Base-by-base conservation (phyloP, 2,888 invertebrate species). In the Drosophila percnosoma region DNA sequence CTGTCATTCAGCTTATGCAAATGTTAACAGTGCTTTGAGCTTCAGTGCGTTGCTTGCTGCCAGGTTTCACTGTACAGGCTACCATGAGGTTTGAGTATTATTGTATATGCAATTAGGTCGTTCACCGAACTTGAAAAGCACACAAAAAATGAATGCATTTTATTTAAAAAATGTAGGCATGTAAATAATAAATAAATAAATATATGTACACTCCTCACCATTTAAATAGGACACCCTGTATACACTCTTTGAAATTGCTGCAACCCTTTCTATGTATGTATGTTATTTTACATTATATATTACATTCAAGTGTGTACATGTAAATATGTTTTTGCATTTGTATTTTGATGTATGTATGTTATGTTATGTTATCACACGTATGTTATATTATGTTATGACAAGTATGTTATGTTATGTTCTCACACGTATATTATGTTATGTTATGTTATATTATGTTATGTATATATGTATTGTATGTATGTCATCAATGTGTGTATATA, bases 101-200 rank as follows among this genome's bases (percentile, higher is more conserved):
- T 11, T 11, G 13, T n/a, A n/a, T n/a, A n/a, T n/a, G n/a, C n/a
- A n/a, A n/a, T n/a, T n/a, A n/a, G n/a, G n/a, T 45, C 57, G 75
- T 53, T 71, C 67, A 69, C 53, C 79, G 82, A 81, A 85, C 86
- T 85, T 75, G 45, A 71, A 52, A 74, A 13, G 4, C 3, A 33
- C 2, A n/a, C 18, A n/a, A 29, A 33, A 33, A 31, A 15, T 15
- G 0, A 21, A 31, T 11, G 10, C 1, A 31, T 21, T 21, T 8
- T 4, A 15, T 31, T 15, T 8, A 5, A 48, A 18, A 18, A 18
- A n/a, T 13, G 1, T 7, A 7, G 1, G 11, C 13, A 6, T 21
- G 1, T 42, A 13, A 42, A 21, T 21, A 21, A 21, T 42, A 42
- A 42, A 21, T 4, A 7, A 3, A 42, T 7, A 21, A 13, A 21